These are phyloP conservation scores for Maconellicoccus hirsutus DNA, from an alignment of 1,140 invertebrate genomes.

Conservation along the genomic window DNA sequence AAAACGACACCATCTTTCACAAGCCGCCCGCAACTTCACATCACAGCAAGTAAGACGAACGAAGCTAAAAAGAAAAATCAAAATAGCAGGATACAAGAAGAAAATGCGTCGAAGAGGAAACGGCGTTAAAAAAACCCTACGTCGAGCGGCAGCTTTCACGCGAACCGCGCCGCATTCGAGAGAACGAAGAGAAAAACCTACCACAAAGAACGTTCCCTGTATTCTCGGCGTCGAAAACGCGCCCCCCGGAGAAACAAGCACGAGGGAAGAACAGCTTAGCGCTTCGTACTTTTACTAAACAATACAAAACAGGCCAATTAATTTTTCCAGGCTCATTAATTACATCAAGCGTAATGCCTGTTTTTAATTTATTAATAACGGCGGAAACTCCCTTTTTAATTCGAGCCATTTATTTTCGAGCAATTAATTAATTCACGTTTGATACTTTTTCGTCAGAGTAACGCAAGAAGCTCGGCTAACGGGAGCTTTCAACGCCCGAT, in stretches of 20 bases:
- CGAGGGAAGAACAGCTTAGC: not conserved
- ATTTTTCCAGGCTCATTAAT: conserved; percentile 22
- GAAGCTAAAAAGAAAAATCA: too few species aligned
- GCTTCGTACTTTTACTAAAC: conserved; percentile 20
- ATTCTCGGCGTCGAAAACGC: not conserved
- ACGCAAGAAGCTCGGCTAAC: too few species aligned
- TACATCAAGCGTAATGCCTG: conserved; percentile 20
- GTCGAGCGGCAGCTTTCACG: too few species aligned
- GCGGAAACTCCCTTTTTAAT: conserved; percentile 21
- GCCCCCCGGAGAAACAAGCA: not conserved
- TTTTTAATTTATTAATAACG: conserved; percentile 23
- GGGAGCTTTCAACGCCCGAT: too few species aligned
- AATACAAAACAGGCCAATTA: conserved; percentile 22
- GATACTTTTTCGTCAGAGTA: conserved; percentile 15
- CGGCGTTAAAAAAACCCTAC: too few species aligned
- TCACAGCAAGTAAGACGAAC: too few species aligned
- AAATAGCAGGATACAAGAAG: too few species aligned
- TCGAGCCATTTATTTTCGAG: conserved; percentile 20
- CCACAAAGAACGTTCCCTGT: not conserved
- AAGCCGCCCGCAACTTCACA: too few species aligned
- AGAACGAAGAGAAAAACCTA: too few species aligned
- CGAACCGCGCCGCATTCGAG: too few species aligned
- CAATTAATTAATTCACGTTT: conserved; percentile 20
- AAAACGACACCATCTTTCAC: too few species aligned
- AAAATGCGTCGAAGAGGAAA: too few species aligned